Percentiles rank a stretch among this genome's conserved stretches.
Evolutionary conservation across 1,140 invertebrate species (phyloP).

Genomic region (Drosophila subobscura): DNA sequence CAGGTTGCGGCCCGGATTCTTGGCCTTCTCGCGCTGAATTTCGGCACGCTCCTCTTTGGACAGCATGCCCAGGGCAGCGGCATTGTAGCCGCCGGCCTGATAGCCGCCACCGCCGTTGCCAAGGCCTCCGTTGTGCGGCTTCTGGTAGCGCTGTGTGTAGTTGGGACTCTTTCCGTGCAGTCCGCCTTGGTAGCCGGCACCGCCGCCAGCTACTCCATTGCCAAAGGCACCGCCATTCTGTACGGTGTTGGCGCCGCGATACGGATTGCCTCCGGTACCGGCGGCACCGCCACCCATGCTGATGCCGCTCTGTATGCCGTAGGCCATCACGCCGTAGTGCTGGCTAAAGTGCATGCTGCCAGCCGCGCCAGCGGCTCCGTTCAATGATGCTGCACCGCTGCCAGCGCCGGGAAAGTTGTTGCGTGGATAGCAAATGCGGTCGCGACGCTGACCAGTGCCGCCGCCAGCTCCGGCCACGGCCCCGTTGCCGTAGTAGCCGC

Average conservation of each 20-base stretch:
- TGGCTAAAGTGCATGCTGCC: conserved; percentile 67
- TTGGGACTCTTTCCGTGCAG: conserved; percentile 73
- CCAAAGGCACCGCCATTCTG: conserved; percentile 64
- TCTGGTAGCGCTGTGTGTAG: conserved; percentile 74
- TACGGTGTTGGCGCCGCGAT: conserved; percentile 52
- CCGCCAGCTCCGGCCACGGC: conserved; percentile 54
- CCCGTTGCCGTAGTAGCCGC: conserved; percentile 74
- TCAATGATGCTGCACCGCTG: conserved; percentile 23
- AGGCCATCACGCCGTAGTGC: conserved; percentile 69
- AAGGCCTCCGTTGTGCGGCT: conserved; percentile 67
- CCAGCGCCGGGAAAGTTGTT: conserved; percentile 49
- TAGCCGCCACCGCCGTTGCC: conserved; percentile 56
- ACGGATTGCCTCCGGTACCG: conserved; percentile 48
- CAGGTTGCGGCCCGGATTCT: conserved; percentile 90
- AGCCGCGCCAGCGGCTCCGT: conserved; percentile 55
- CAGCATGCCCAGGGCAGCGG: conserved; percentile 68
- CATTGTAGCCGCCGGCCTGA: conserved; percentile 73
- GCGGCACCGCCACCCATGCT: conserved; percentile 51
- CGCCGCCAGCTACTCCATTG: conserved; percentile 47
- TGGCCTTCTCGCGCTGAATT: conserved; percentile 87
- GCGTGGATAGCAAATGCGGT: conserved; percentile 59
- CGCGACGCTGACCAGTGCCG: conserved; percentile 50
- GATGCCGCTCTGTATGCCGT: conserved; percentile 68
- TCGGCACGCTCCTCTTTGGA: conserved; percentile 84
- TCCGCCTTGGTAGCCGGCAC: conserved; percentile 60